Conservation (phyloP, 2,797 vertebrate species). For the Peromyscus attwateri region DNA sequence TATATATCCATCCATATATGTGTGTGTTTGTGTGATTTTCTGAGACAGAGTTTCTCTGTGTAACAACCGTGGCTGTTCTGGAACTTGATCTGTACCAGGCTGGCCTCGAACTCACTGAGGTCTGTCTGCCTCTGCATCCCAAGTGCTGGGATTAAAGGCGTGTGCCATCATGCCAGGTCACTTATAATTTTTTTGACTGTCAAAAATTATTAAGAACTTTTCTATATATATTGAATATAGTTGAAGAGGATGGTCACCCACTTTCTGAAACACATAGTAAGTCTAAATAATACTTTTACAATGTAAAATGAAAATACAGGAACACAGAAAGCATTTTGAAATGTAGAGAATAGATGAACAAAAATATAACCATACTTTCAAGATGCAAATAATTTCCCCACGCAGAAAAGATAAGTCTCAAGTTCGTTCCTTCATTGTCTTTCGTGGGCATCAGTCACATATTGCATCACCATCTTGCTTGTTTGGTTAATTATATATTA, state of each 20-base stretch:
- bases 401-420: not conserved
- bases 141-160: not conserved
- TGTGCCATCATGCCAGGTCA: not conserved
- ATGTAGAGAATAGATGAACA: not conserved
- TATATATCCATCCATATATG: too few relatives aligned
- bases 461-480: not conserved
- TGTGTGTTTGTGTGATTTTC: too few relatives aligned
- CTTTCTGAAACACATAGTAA: not conserved
- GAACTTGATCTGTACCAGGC: not conserved
- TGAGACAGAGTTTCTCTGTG: not conserved
- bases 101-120: not conserved
- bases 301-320: not conserved
- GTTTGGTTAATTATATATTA: not conserved
- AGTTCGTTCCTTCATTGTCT: not conserved
- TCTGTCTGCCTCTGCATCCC: not conserved
- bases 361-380: not conserved
- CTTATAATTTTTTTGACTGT: not conserved
- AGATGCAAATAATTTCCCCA: slow-evolving; percentile 15
- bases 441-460: not conserved
- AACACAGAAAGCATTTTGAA: not conserved
- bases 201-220: not conserved
- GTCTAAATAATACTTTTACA: not conserved
- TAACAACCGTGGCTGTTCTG: not conserved
- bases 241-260: not conserved
- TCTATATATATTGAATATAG: not conserved